Base-by-base conservation (phyloP, 2,888 invertebrate species). In the Drosophila testacea region DNA sequence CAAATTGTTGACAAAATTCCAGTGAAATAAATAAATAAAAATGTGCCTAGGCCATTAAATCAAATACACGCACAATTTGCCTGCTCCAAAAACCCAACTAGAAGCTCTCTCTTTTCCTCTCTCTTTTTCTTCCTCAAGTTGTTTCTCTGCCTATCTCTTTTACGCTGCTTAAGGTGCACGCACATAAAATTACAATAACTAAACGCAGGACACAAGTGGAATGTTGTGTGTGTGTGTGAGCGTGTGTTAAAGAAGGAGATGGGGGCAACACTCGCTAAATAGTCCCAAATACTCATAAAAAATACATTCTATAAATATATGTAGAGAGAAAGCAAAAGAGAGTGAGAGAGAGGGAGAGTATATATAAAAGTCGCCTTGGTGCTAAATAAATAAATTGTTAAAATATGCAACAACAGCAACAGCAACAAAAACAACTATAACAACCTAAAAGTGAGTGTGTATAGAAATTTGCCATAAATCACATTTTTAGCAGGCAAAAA, bases 1-100 rank as follows among this genome's bases (percentile, higher is more conserved):
- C 88, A 89, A 84, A 87, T 87, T 89, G 84, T 79, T 89, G 82
- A 84, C 88, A 83, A 88, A 83, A 88, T 88, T 83, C 73, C 68
- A 71, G 57, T 38, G 55, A 72, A 70, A 73, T 79, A 71, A 83
- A 78, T 74, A 87, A 89, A 87, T 88, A 87, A 81, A 81, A 70
- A 77, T 28, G 39, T 38, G 59, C 61, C 39, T 50, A 47, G 72
- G 62, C 66, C 78, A 88, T 85, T 86, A 86, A 81, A 77, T 81
- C 72, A 84, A 77, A 61, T 66, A 60, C 85, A 81, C 81, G 86
- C 79, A 81, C 81, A 77, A 77, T 61, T 76, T 76, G 50, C 38
- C 56, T 42, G 48, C 41, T 47, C 51, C 22, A 34, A 60, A 65
- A 56, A 51, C 41, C 41, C 7, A 51, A 69, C 36, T 48, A 48